A percentile compares a stretch with the other conserved stretches of the same genome.
Evolutionary conservation across 2,888 invertebrate genomes (phyloP).

Genomic region (Sinhomidia bicolor): DNA sequence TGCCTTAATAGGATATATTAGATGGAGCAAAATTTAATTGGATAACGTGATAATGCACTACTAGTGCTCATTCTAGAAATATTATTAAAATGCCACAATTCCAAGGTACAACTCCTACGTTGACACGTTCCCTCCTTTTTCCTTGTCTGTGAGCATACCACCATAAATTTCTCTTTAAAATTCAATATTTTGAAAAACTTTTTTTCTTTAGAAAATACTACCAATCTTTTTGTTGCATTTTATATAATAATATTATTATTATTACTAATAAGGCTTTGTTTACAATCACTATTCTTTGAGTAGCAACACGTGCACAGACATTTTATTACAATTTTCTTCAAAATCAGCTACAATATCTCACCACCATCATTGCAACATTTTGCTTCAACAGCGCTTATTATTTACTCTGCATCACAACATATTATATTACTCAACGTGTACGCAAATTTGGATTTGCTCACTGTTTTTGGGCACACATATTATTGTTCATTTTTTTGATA

Average conservation of each 20-base stretch:
- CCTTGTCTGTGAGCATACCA: neutral
- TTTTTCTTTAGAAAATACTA: neutral
- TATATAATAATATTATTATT: no score
- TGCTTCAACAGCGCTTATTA: neutral
- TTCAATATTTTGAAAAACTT: neutral
- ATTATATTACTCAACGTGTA: neutral
- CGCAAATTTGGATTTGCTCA: neutral
- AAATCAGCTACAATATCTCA: neutral
- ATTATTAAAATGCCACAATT: neutral
- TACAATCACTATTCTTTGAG: neutral
- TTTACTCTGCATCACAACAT: neutral
- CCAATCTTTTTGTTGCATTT: no score
- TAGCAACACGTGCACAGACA: neutral
- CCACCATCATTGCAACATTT: neutral
- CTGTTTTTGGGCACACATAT: neutral
- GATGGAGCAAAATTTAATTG: neutral
- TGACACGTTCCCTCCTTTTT: neutral
- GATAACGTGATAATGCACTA: no score
- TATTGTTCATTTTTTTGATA: neutral
- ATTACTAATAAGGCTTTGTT: constrained; percentile 15
- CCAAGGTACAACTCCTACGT: neutral
- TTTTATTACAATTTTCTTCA: neutral
- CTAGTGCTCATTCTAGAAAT: no score
- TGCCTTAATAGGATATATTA: no score
- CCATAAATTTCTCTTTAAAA: neutral